These are phyloP conservation scores for Charadrius vociferus DNA, from an alignment of 2,113 vertebrate species.

Conservation along the genomic window DNA sequence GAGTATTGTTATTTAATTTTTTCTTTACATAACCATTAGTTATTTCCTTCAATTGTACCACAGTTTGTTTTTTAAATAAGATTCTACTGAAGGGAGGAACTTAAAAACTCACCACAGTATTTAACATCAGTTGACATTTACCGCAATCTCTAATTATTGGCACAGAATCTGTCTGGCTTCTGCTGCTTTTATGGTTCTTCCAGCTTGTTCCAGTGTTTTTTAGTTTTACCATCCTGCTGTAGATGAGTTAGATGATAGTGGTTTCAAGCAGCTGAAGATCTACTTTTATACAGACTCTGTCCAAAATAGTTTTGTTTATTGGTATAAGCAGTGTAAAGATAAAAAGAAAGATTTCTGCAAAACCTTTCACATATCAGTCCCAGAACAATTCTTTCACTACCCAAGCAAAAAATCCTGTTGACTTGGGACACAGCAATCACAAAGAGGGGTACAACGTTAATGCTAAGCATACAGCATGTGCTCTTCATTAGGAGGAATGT, in stretches of 20 bases:
- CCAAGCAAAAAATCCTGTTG: neutral
- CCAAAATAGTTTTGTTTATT: constrained; percentile 20
- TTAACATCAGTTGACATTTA: constrained; percentile 74
- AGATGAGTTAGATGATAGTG: constrained; percentile 34
- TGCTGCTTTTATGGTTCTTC: constrained; percentile 65
- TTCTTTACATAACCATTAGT: constrained; percentile 68
- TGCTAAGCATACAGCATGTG: neutral
- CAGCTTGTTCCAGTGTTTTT: constrained; percentile 56
- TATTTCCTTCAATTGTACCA: constrained; percentile 71
- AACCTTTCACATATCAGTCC: neutral
- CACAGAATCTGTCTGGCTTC: constrained; percentile 64
- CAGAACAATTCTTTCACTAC: neutral
- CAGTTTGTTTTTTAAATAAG: constrained; percentile 59
- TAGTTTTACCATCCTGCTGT: constrained; percentile 47
- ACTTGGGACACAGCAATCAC: neutral
- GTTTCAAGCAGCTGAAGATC: neutral
- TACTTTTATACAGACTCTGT: neutral
- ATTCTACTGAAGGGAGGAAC: constrained; percentile 60
- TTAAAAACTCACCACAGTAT: constrained; percentile 61
- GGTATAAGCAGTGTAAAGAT: neutral
- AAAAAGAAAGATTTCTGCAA: neutral
- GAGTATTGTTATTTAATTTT: constrained; percentile 58
- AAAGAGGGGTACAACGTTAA: neutral
- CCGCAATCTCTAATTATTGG: constrained; percentile 67
- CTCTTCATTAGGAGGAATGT: neutral